Evolutionary conservation across 2,113 vertebrate genomes (phyloP).

Genomic region (Manacus vitellinus): DNA sequence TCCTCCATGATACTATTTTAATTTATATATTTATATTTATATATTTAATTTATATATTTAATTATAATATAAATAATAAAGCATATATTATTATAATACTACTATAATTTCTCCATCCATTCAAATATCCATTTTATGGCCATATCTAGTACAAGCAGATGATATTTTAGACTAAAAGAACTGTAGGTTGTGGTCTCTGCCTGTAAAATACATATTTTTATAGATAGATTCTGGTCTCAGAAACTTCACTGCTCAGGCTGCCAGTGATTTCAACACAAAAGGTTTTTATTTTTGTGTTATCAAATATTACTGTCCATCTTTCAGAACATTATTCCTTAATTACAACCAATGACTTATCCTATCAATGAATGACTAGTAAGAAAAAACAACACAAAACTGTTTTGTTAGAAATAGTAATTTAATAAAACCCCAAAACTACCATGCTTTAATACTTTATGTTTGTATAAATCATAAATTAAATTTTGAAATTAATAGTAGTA

Average conservation of each 20-base stretch:
- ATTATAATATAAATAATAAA: not conserved
- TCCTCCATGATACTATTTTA: not conserved
- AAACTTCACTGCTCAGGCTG: not conserved
- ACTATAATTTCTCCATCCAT: not conserved
- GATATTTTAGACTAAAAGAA: not conserved
- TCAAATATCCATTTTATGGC: not conserved
- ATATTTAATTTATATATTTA: not conserved
- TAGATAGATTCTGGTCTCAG: not conserved
- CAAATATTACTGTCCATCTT: not conserved
- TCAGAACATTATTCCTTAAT: not conserved
- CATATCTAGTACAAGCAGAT: not conserved
- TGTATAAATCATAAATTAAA: not conserved
- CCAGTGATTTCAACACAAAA: not conserved
- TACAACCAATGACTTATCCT: not conserved
- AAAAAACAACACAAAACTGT: not conserved
- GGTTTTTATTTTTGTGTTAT: not conserved
- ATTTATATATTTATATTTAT: not conserved
- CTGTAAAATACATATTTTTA: not conserved
- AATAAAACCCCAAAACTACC: not conserved
- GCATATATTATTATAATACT: not conserved
- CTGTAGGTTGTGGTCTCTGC: not conserved
- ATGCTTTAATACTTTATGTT: not conserved
- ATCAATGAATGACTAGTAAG: not conserved
- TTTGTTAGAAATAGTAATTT: not conserved
- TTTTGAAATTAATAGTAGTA: not conserved